Conservation (phyloP, 2,113 vertebrate species). For the Machaerirhynchus nigripectus region DNA sequence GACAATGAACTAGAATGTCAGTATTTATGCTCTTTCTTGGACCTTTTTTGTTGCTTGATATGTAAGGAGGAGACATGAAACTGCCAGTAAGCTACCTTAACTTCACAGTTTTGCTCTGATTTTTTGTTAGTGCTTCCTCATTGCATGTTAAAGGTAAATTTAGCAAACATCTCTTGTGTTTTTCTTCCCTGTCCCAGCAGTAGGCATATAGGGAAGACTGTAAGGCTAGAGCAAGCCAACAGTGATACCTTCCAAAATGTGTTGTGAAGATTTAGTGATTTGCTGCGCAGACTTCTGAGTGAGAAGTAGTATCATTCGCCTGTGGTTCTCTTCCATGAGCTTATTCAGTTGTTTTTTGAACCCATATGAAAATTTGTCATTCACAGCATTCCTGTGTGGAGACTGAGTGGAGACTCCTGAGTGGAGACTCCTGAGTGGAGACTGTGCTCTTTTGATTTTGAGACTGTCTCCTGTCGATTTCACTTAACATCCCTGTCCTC, state of each 20-base stretch:
- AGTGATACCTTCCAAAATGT: background rate
- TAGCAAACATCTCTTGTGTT: background rate
- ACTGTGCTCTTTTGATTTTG: background rate
- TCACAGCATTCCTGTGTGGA: background rate
- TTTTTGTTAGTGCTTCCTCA: background rate
- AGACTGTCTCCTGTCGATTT: background rate
- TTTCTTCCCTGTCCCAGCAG: background rate
- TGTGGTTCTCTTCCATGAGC: background rate
- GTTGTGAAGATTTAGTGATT: background rate
- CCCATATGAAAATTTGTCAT: background rate
- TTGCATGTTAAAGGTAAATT: background rate
- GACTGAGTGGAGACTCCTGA: background rate
- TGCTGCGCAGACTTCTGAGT: background rate
- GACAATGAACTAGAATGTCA: background rate
- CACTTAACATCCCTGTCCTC: background rate
- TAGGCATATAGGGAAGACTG: background rate
- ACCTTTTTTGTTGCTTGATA: background rate
- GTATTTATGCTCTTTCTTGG: background rate
- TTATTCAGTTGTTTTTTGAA: background rate
- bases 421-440: background rate
- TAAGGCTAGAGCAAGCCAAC: background rate
- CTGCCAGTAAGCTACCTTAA: background rate
- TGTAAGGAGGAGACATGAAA: background rate
- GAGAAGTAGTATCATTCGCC: background rate
- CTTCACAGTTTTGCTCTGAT: background rate